These are phyloP conservation scores for Tragelaphus buxtoni DNA, from an alignment of 2,113 vertebrate species.

Conservation along the genomic window DNA sequence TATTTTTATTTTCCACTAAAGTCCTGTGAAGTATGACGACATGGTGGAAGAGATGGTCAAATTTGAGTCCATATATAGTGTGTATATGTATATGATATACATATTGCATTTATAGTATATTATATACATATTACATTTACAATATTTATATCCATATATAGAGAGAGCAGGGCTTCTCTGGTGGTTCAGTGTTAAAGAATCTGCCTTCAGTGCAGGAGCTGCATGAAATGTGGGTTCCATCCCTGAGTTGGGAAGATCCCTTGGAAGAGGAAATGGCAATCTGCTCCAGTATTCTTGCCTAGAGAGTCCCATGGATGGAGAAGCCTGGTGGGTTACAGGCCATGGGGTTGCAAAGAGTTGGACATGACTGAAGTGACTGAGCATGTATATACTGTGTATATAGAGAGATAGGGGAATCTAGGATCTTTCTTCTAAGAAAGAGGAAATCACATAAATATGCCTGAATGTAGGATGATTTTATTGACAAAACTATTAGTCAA, in stretches of 20 bases:
- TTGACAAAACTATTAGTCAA: not conserved
- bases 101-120: not conserved
- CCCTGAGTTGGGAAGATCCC: not conserved
- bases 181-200: not conserved
- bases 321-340: not conserved
- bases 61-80: not conserved
- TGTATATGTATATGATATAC: not conserved
- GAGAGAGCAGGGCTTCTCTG: not conserved
- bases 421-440: not conserved
- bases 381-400: rapidly evolving
- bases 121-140: not conserved
- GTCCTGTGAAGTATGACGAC: not conserved
- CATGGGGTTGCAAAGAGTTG: not conserved
- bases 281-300: not conserved
- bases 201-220: not conserved
- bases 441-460: not conserved
- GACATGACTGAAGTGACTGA: not conserved
- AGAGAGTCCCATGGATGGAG: not conserved
- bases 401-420: not conserved
- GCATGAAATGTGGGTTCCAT: not conserved
- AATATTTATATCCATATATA: not conserved
- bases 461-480: not conserved
- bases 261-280: not conserved
- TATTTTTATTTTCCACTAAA: not conserved
- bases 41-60: not conserved